Evolutionary conservation across 2,113 vertebrate genomes (phyloP).

Genomic region (Podocnemis expansa): DNA sequence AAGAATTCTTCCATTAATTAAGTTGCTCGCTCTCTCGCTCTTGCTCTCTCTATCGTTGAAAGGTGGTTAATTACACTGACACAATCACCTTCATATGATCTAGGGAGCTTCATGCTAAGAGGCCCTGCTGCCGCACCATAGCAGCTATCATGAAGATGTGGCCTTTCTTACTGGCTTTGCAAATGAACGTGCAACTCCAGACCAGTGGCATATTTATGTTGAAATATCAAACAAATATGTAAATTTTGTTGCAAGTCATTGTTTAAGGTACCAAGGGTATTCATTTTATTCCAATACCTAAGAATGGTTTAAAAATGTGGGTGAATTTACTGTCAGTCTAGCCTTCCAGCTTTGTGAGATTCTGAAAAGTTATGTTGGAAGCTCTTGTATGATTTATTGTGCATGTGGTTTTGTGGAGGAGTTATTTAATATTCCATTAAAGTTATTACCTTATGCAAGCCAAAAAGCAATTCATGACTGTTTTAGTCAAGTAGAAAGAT

Average conservation of each 20-base stretch:
- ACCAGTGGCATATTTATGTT: neutral
- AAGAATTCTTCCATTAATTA: neutral
- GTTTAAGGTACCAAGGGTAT: neutral
- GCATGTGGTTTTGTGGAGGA: neutral
- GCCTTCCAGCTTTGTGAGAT: neutral
- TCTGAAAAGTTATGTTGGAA: neutral
- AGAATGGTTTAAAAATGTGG: neutral
- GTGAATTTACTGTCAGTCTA: neutral
- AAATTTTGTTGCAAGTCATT: neutral
- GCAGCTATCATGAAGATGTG: neutral
- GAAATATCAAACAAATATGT: neutral
- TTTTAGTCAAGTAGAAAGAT: neutral
- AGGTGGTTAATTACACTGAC: neutral
- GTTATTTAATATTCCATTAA: neutral
- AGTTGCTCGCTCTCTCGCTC: neutral
- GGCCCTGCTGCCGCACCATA: neutral
- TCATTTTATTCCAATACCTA: neutral
- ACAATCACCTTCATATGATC: neutral
- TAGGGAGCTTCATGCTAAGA: neutral
- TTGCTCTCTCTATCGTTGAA: too few species aligned
- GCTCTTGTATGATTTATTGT: neutral
- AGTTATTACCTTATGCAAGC: neutral
- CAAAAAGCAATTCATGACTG: too few species aligned
- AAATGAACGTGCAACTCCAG: neutral
- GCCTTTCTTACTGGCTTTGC: neutral